phyloP scores from a whole-genome alignment of 2,113 vertebrate species.

The Tetrao urogallus region DNA sequence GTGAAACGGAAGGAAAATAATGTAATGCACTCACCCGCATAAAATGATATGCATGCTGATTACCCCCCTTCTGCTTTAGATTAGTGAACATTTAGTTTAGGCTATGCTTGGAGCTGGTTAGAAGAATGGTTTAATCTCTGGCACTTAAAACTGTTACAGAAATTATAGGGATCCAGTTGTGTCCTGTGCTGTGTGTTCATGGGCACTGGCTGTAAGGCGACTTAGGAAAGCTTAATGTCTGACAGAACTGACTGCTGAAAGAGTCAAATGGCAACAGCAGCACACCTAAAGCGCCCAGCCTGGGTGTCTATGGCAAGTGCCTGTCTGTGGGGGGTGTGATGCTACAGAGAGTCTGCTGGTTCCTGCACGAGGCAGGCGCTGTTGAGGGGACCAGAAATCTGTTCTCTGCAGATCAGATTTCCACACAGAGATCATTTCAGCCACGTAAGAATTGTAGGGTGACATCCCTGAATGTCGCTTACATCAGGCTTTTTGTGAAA shows the following conservation, averaged over 20 bases:
- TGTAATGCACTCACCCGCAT: neutral
- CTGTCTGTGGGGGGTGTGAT: neutral
- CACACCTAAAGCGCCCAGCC: accelerated
- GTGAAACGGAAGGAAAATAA: neutral
- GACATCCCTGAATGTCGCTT: neutral
- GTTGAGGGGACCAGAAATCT: neutral
- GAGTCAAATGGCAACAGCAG: neutral
- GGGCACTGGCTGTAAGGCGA: neutral
- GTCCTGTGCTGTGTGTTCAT: neutral
- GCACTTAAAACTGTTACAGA: neutral
- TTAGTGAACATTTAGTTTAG: neutral
- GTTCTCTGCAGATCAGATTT: neutral
- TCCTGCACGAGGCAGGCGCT: neutral
- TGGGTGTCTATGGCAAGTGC: neutral
- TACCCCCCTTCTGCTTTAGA: neutral
- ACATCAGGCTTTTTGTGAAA: neutral
- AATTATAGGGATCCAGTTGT: neutral
- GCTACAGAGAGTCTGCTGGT: neutral
- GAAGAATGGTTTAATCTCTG: neutral
- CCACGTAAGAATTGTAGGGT: neutral
- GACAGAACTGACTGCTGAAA: neutral
- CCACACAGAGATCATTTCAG: neutral
- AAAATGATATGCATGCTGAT: neutral
- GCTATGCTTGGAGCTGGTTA: neutral
- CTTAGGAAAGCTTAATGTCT: neutral